phyloP scores from a whole-genome alignment of 2,888 invertebrate species.

The Apamea monoglypha region DNA sequence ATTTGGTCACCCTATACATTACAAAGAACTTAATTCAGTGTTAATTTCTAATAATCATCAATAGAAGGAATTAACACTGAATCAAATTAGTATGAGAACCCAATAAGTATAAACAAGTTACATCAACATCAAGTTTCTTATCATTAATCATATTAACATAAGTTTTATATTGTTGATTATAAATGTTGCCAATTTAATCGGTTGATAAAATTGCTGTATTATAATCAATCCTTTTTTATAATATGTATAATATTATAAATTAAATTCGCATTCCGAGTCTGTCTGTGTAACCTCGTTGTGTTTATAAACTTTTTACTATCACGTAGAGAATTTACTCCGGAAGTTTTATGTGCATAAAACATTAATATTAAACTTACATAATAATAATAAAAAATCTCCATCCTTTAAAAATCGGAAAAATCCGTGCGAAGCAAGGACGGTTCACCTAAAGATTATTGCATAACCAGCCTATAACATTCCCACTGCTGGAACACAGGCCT shows the following conservation, averaged over 20 bases:
- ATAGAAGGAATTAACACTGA: conserved; percentile 33
- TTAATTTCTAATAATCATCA: conserved; percentile 23
- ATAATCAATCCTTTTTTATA: not conserved
- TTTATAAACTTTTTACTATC: too few species aligned
- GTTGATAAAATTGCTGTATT: not conserved
- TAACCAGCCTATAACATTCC: too few species aligned
- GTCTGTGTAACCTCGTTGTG: too few species aligned
- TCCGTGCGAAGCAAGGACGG: too few species aligned
- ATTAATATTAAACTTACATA: too few species aligned
- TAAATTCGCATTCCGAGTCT: too few species aligned
- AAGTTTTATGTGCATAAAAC: not conserved
- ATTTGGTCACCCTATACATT: conserved; percentile 18
- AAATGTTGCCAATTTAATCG: conserved; percentile 21
- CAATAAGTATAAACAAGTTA: conserved; percentile 24
- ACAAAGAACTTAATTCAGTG: conserved; percentile 14
- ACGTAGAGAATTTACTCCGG: too few species aligned
- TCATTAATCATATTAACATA: conserved; percentile 28
- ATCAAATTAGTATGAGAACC: conserved; percentile 34
- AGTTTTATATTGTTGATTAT: conserved; percentile 18
- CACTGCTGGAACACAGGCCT: too few species aligned
- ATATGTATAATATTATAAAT: too few species aligned
- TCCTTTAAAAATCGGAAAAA: not conserved
- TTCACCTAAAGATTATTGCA: too few species aligned
- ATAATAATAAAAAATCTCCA: not conserved
- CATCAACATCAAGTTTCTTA: not conserved